Conservation (phyloP, 2,113 vertebrate genomes). For the Tyrannus savana region DNA sequence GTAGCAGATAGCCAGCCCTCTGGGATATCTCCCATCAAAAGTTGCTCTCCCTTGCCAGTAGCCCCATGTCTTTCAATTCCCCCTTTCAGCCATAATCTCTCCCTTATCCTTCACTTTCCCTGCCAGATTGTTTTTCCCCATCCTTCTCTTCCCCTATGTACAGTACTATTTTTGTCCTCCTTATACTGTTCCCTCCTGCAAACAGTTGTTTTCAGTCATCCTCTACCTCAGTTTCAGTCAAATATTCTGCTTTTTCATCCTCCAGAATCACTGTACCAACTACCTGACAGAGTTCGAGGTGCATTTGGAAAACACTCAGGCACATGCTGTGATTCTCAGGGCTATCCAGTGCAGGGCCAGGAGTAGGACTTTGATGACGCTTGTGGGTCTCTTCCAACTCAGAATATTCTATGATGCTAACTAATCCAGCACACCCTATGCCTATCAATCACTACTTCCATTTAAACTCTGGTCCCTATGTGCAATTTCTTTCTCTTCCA, state of each 20-base stretch:
- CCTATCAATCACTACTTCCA: not conserved
- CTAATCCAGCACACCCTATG: not conserved
- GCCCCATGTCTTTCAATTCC: too few species aligned
- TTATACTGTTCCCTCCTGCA: not conserved
- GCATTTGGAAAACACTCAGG: not conserved
- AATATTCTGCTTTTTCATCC: not conserved
- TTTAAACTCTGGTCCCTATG: not conserved
- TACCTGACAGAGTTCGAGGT: not conserved
- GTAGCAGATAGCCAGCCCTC: not conserved
- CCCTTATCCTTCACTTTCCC: not conserved
- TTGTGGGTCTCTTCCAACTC: not conserved
- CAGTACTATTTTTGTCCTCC: too few species aligned
- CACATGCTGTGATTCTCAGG: not conserved
- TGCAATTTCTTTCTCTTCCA: not conserved
- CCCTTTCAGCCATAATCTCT: not conserved
- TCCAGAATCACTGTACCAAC: not conserved
- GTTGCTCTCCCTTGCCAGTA: not conserved
- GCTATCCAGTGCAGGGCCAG: not conserved
- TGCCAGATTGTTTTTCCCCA: fast-evolving
- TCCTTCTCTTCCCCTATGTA: not conserved
- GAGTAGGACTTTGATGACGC: not conserved
- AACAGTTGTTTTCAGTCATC: not conserved
- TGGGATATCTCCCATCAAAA: not conserved
- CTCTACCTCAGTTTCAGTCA: not conserved
- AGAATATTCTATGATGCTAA: not conserved